Evolutionary conservation across 2,797 vertebrate genomes (phyloP), one percentile per base, ranked within the genome.

Genomic region (Mareca penelope): DNA sequence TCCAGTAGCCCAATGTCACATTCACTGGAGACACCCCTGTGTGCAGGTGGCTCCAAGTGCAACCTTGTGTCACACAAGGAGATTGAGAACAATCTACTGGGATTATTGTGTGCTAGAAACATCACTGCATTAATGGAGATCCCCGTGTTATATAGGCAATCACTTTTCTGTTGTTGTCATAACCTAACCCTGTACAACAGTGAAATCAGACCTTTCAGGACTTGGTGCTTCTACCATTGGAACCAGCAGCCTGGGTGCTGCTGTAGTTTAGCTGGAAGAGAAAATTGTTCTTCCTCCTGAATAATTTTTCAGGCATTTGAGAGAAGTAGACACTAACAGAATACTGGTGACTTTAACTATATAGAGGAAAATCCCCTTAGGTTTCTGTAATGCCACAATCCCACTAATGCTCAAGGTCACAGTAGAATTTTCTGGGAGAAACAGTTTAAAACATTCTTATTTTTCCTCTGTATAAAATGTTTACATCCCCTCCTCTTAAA

Each of bases 1-100:
- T 6, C 40, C 22, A 3, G 42, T 5, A 13, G 14, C 33, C 42
- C 57, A 50, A 44, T 3, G 10, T 2, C 6, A 16, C 7, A 1
- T 46, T 59, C 17, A 8, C 14, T 56, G 28, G 18, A 67, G 67
- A 46, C 46, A 29, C 19, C 22, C 35, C 37, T 19, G 7, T 2
- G 6, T 31, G 35, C n/a, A 13, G 5, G 17, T 3, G 50, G 5
- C 50, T 63, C 35, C 10, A n/a, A 50, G 22, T 6, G 9, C 67
- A 48, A 68, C 5, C 4, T 75, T 59, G 7, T 16, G 37, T 50
- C 22, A 23, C 48, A 50, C 48, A 24, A 50, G 48, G 48, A 50
- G 48, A 50, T 50, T 50, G 42, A 80, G 31, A 77, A 16, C 18
- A 71, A 5, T 70, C 21, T 18, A 46, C 39, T 77, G 39, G 6